Base-by-base conservation (phyloP, 2,888 invertebrate species). In the Ecliptopera silaceata region DNA sequence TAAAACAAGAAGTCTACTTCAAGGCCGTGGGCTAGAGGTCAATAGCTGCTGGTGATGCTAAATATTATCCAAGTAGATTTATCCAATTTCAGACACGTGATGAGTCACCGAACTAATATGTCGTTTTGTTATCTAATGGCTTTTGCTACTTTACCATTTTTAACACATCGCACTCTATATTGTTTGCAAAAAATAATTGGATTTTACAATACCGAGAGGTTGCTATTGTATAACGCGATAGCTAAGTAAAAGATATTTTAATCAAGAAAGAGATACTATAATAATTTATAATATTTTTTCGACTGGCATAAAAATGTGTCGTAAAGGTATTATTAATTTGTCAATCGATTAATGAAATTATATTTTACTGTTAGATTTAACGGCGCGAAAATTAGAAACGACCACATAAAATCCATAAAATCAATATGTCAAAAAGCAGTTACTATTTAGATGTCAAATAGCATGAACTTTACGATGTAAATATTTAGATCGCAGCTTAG, bases 1-100 rank as follows among this genome's bases (percentile, higher is more conserved):
- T 20, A 2, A 20, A 20, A 20, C 4, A 20, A 20, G 13, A 48
- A 34, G 22, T 8, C 1, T 36, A 31, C 41, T 44, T 43, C 62
- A 59, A 62, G 59, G 59, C 1, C 51, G 32, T 32, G 36, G 22
- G 31, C 36, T 47, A 38, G 48, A 48, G 62, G 53, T 58, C 61
- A 58, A 56, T 62, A 45, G 47, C 61, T 43, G 55, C 49, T 31
- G 8, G 41, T 45, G 51, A 39, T 36, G 34, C 17, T 34, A 42
- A n/a, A 45, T 2, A 47, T 8, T 13, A 8, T 41, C 29, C 11
- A 46, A 39, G 39, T 50, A 20, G 47, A 12, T 31, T 44, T 52
- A 20, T 29, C 52, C 39, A 39, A 47, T 53, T 53, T 53, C 34
- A 31, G 46, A 0, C 32, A 26, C 12, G 1, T 22, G 41, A 43